Conservation (phyloP, 2,113 vertebrate genomes). For the Syrrhaptes paradoxus region DNA sequence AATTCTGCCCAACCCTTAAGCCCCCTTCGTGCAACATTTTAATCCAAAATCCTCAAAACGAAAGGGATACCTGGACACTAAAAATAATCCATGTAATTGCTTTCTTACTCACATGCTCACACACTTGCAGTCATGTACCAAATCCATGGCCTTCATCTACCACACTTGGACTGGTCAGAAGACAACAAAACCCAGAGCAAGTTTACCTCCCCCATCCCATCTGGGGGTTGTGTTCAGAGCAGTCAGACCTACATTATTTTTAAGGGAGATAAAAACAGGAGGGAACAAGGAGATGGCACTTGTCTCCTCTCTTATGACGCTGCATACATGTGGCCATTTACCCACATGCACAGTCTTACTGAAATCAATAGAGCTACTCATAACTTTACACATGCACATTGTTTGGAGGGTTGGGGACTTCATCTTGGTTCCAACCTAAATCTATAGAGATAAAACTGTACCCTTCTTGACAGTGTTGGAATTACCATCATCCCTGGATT, state of each 20-base stretch:
- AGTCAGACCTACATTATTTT: neutral
- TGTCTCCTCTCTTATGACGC: neutral
- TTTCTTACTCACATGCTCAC: neutral
- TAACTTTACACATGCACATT: neutral
- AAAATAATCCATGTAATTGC: fast-evolving
- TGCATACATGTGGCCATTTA: neutral
- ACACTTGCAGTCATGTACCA: neutral
- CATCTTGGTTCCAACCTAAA: neutral
- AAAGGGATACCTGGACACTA: neutral
- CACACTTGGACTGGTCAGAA: neutral
- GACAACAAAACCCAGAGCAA: neutral
- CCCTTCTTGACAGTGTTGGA: neutral
- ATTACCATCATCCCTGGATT: neutral
- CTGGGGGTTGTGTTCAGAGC: neutral
- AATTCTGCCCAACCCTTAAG: neutral
- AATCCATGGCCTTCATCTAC: neutral
- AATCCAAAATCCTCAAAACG: neutral
- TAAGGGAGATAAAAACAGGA: neutral
- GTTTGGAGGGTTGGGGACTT: neutral
- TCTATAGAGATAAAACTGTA: neutral
- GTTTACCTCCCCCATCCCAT: neutral
- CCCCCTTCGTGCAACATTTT: neutral
- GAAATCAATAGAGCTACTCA: neutral
- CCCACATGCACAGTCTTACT: neutral
- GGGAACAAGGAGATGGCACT: neutral